Evolutionary conservation across 2,797 vertebrate species (phyloP).

Genomic region (Rhinoraja longicauda): DNA sequence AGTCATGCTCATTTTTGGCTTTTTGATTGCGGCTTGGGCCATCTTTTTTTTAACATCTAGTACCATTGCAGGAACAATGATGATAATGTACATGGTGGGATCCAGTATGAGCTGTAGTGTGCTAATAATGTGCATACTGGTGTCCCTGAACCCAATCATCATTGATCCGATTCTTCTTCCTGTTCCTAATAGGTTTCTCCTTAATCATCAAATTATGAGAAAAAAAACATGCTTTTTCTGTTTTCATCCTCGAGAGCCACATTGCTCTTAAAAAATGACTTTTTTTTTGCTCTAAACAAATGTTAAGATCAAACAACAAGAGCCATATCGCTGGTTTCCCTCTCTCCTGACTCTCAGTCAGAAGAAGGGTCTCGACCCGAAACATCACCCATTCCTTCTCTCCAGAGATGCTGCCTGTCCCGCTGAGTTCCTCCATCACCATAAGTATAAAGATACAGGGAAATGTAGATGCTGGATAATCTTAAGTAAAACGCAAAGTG

Average conservation of each 20-base stretch:
- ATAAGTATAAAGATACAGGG: too few relatives aligned
- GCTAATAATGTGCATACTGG: constrained; percentile 78
- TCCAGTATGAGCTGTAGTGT: constrained; percentile 76
- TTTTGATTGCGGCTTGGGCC: constrained; percentile 51
- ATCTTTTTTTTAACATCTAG: constrained; percentile 72
- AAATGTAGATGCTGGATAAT: too few relatives aligned
- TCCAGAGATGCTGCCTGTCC: too few relatives aligned
- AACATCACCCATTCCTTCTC: too few relatives aligned
- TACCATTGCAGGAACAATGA: constrained; percentile 70
- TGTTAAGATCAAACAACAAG: neutral
- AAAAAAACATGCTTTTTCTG: constrained; percentile 55
- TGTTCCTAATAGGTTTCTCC: constrained; percentile 69
- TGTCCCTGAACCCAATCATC: constrained; percentile 76
- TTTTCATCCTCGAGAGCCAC: constrained; percentile 63
- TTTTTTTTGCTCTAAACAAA: neutral
- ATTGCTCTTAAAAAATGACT: constrained; percentile 45
- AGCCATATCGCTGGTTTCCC: neutral
- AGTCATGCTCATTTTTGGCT: constrained; percentile 47
- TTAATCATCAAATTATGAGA: constrained; percentile 68
- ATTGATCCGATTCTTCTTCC: constrained; percentile 75
- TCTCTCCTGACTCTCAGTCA: too few relatives aligned
- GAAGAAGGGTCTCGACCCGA: too few relatives aligned
- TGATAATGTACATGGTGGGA: constrained; percentile 80
- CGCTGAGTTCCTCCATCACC: too few relatives aligned
- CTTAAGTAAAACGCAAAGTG: too few relatives aligned